phyloP scores from a whole-genome alignment of 2,113 vertebrate genomes.

The Acanthochromis polyacanthus region DNA sequence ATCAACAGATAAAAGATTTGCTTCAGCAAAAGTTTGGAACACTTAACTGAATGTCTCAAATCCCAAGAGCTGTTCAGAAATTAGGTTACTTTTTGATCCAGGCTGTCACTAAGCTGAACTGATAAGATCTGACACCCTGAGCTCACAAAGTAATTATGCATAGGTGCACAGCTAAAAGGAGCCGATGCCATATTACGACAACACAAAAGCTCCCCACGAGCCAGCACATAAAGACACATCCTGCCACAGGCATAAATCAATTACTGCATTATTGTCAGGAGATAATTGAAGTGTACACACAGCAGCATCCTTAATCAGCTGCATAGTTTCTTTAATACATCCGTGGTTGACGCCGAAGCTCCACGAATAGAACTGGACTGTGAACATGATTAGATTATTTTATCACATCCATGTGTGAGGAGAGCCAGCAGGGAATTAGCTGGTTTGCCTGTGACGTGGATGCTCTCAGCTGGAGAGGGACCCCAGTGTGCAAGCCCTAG shows the following conservation, averaged over 20 bases:
- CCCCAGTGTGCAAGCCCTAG: not conserved
- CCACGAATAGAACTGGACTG: not conserved
- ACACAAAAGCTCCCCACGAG: not conserved
- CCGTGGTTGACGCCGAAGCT: not conserved
- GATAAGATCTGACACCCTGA: not conserved
- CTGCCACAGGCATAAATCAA: constrained; percentile 24
- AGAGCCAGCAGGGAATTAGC: not conserved
- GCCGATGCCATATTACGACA: not conserved
- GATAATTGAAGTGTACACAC: constrained; percentile 28
- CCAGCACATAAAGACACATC: constrained; percentile 15
- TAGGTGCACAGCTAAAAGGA: constrained; percentile 10
- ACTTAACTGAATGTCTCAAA: not conserved
- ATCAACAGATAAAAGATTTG: not conserved
- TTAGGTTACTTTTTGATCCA: not conserved
- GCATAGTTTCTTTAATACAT: not conserved
- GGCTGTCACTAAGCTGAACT: not conserved
- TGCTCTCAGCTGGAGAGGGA: not conserved
- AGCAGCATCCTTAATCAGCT: constrained; percentile 5
- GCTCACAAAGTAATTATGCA: constrained; percentile 1
- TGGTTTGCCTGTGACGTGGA: not conserved
- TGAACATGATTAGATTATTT: not conserved
- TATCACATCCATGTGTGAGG: not conserved
- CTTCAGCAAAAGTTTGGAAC: not conserved
- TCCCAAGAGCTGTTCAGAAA: not conserved
- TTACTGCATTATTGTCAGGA: constrained; percentile 26